Percentiles rank a stretch among this genome's conserved stretches.
These are phyloP conservation scores for Leontocebus nigricollis DNA, from an alignment of 2,797 vertebrate species.

Conservation along the genomic window DNA sequence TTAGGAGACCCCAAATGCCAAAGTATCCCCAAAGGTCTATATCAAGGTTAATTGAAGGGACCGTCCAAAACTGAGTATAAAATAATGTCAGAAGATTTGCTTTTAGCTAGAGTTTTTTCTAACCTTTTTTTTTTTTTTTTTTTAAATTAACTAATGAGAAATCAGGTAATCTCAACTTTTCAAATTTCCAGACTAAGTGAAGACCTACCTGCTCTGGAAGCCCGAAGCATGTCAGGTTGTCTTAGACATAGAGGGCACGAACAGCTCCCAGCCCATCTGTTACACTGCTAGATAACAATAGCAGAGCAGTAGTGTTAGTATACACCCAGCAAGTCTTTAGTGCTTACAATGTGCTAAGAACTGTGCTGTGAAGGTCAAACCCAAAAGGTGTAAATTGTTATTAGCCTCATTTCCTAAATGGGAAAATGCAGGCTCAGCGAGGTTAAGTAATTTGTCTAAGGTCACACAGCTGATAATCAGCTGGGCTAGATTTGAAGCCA, in stretches of 20 bases:
- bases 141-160: neutral
- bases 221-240: rapidly evolving
- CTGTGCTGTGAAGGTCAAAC: neutral
- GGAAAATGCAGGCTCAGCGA: neutral
- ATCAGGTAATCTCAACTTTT: neutral
- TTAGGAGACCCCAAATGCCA: neutral
- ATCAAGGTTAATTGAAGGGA: neutral
- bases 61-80: neutral
- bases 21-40: rapidly evolving
- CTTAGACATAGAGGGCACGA: rapidly evolving
- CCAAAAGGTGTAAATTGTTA: neutral
- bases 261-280: rapidly evolving
- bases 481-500: neutral
- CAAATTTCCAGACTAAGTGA: neutral
- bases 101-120: neutral
- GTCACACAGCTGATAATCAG: neutral
- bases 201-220: neutral
- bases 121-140: neutral
- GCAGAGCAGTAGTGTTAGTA: neutral
- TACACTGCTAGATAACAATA: rapidly evolving
- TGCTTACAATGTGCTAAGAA: rapidly evolving
- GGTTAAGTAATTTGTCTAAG: neutral
- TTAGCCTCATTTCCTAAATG: neutral
- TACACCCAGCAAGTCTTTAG: rapidly evolving
- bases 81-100: neutral